Evolutionary conservation across 2,888 invertebrate species (phyloP).

Genomic region (Cheilosia urbana): DNA sequence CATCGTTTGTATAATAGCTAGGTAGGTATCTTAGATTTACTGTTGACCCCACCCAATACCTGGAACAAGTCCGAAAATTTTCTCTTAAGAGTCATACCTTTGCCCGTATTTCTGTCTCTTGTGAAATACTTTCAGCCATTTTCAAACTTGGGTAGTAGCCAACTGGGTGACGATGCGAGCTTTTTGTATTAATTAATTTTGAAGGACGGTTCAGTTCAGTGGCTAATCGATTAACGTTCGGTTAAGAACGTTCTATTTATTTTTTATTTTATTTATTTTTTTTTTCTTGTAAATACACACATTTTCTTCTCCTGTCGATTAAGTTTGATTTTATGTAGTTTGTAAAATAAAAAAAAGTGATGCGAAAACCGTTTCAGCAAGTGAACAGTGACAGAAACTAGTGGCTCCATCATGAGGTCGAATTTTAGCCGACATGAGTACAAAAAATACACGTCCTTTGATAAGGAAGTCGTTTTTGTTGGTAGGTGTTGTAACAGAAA

Average conservation of each 20-base stretch:
- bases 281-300: neutral
- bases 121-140: slow-evolving; percentile 2
- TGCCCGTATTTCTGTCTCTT: neutral
- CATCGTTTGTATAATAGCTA: too few relatives aligned
- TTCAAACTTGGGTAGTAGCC: slow-evolving; percentile 10
- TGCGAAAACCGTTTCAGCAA: slow-evolving; percentile 40
- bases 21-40: too few relatives aligned
- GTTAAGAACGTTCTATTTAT: slow-evolving; percentile 78
- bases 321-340: slow-evolving; percentile 15
- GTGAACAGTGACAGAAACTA: slow-evolving; percentile 16
- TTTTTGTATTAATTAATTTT: slow-evolving; percentile 50
- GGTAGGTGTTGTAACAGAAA: slow-evolving; percentile 69
- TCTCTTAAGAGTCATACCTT: neutral
- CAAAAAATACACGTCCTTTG: slow-evolving; percentile 81
- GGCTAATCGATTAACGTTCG: slow-evolving; percentile 79
- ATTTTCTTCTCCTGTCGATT: neutral
- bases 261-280: too few relatives aligned
- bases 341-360: slow-evolving; percentile 35
- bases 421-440: slow-evolving; percentile 81
- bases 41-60: too few relatives aligned
- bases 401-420: slow-evolving; percentile 76
- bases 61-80: too few relatives aligned
- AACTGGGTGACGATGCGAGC: slow-evolving; percentile 29
- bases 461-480: slow-evolving; percentile 79
- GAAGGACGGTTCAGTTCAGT: slow-evolving; percentile 78